Base-by-base conservation (phyloP, 2,888 invertebrate genomes). In the Chrysopilus asiliformis region DNA sequence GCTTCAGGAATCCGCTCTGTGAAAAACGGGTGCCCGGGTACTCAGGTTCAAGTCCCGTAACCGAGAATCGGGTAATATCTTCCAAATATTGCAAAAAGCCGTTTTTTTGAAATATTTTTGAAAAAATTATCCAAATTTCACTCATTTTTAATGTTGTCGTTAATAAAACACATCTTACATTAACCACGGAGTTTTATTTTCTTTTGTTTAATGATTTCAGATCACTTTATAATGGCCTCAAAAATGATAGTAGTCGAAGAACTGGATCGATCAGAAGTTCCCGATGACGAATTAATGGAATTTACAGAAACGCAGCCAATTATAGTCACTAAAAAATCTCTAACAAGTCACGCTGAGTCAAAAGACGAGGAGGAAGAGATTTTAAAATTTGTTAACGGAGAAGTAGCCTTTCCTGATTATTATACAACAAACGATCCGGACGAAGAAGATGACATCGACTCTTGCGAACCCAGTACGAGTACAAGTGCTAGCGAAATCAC, bases 371-470 rank as follows among this genome's bases (percentile, higher is more conserved):
- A 38, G 9, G 72, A 72, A 46, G 66, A 68, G 24, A 68, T 69
- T 36, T 55, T 79, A 19, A 77, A 76, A 48, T 80, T 78, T 64
- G 64, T 80, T 35, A 72, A 71, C 50, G 83, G 82, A 2, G 74
- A 79, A 58, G 68, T 80, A 47, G 71, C 78, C 19, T 79, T 82
- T 48, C 74, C 75, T 18, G 81, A 83, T 45, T 80, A 56, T 32
- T 61, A 57, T 35, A 72, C 56, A 41, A 51, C 62, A 51, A 36
- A 58, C 2, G 64, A 66, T 36, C 71, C 72, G 19, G 60, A 64
- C 14, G 65, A 64, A 42, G 67, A 68, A 30, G 61, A 63, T 22
- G 64, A 63, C 8, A 45, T 48, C 8, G 45, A 49, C 3, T 10
- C 13, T 9, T 12, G 9, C 12, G 25, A 34, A 31, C 15, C 31